phyloP scores from a whole-genome alignment of 1,140 invertebrate species.

The Wiebesia pumilae region DNA sequence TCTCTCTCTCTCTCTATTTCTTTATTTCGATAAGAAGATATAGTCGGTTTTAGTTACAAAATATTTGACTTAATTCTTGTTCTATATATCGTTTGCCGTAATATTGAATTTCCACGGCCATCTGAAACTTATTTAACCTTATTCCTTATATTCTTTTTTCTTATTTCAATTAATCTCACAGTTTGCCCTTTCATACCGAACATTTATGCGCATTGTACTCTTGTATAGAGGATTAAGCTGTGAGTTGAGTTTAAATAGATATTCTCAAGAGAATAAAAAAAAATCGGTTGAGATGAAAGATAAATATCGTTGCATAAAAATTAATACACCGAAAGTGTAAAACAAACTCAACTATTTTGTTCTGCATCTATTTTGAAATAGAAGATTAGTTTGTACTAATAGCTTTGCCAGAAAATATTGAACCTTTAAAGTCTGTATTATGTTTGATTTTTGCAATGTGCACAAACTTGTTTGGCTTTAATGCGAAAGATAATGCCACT shows the following conservation, averaged over 20 bases:
- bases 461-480: background rate
- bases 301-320: slow-evolving; percentile 23
- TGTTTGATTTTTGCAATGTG: background rate
- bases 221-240: background rate
- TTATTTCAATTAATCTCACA: background rate
- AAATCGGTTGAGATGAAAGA: slow-evolving; percentile 22
- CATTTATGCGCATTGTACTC: background rate
- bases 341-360: background rate
- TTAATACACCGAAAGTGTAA: background rate
- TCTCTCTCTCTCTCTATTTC: background rate
- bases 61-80: background rate
- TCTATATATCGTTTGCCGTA: no score
- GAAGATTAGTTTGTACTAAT: background rate
- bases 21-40: no score
- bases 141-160: background rate
- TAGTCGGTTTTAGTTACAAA: no score
- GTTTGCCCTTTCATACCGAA: background rate
- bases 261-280: background rate
- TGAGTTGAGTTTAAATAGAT: background rate
- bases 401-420: background rate
- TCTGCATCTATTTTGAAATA: background rate
- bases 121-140: background rate
- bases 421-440: background rate
- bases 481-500: background rate
- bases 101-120: background rate